Percentiles rank a stretch among this genome's conserved stretches.
Conservation (phyloP, 2,113 vertebrate genomes). For the Semnornis frantzii region DNA sequence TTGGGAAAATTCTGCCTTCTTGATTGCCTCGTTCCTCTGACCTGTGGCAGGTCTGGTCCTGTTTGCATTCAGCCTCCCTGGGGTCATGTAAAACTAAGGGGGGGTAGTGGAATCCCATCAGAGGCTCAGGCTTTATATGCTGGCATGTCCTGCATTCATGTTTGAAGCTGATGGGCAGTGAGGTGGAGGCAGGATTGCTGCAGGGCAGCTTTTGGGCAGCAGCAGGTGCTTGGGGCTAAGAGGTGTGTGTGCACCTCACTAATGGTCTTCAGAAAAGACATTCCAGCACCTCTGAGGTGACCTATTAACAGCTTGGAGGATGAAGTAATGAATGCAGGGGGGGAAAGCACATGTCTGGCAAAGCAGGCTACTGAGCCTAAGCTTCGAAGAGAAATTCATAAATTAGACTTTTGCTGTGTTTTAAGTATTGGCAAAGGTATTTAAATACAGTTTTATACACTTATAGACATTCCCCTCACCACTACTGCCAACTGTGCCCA, state of each 20-base stretch:
- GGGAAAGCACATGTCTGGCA: accelerated
- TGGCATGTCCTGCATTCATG: neutral
- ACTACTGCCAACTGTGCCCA: neutral
- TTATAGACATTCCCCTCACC: neutral
- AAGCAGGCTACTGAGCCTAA: neutral
- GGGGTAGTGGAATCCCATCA: neutral
- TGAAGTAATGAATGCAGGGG: neutral
- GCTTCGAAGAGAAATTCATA: neutral
- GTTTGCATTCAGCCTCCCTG: neutral
- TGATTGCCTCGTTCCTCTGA: neutral
- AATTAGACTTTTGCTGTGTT: neutral
- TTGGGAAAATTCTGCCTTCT: neutral
- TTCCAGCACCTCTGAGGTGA: neutral
- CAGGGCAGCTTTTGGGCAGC: neutral
- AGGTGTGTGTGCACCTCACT: neutral
- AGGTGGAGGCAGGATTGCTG: neutral
- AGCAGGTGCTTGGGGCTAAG: neutral
- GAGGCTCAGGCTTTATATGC: neutral
- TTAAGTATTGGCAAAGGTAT: neutral
- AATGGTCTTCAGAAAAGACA: slow-evolving; percentile 22
- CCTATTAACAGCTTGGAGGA: neutral
- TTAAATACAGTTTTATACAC: neutral
- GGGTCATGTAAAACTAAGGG: neutral
- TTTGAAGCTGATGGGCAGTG: no score
- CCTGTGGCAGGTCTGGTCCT: neutral